These are phyloP conservation scores for Campaea margaritaria DNA, from an alignment of 2,888 invertebrate genomes.

Conservation along the genomic window DNA sequence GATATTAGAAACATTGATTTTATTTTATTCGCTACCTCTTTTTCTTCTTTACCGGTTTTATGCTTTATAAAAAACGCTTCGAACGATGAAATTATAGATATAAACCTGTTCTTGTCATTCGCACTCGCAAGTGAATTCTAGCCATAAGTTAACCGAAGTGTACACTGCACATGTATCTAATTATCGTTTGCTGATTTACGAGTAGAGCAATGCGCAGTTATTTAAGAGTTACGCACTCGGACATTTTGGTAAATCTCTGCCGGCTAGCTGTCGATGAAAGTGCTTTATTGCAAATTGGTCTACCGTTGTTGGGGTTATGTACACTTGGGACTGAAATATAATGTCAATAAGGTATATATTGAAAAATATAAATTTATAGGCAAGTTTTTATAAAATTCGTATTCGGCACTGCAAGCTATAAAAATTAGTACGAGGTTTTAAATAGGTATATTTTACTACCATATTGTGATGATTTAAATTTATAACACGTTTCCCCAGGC, in stretches of 20 bases:
- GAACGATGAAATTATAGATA: neutral
- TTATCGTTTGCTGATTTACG: constrained; percentile 27
- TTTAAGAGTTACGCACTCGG: constrained; percentile 30
- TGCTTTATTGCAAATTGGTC: constrained; percentile 38
- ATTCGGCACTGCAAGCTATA: too few species aligned
- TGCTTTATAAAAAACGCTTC: too few species aligned
- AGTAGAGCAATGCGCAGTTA: constrained; percentile 16
- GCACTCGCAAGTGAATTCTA: constrained; percentile 10
- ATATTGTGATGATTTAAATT: too few species aligned
- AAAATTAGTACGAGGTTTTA: too few species aligned
- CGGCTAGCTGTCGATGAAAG: constrained; percentile 35
- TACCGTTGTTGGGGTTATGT: constrained; percentile 1
- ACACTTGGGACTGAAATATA: neutral
- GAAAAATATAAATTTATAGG: too few species aligned
- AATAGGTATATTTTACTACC: too few species aligned
- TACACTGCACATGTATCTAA: constrained; percentile 1
- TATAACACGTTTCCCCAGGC: neutral
- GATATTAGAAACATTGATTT: too few species aligned
- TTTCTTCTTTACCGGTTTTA: too few species aligned
- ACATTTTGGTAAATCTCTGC: constrained; percentile 33
- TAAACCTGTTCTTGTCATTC: neutral
- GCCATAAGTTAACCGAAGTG: constrained; percentile 7
- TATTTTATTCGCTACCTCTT: too few species aligned
- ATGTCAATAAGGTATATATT: too few species aligned
- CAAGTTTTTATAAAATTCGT: neutral